These are phyloP conservation scores for Armadillidium nasatum DNA, from an alignment of 1,140 invertebrate genomes.

Conservation along the genomic window DNA sequence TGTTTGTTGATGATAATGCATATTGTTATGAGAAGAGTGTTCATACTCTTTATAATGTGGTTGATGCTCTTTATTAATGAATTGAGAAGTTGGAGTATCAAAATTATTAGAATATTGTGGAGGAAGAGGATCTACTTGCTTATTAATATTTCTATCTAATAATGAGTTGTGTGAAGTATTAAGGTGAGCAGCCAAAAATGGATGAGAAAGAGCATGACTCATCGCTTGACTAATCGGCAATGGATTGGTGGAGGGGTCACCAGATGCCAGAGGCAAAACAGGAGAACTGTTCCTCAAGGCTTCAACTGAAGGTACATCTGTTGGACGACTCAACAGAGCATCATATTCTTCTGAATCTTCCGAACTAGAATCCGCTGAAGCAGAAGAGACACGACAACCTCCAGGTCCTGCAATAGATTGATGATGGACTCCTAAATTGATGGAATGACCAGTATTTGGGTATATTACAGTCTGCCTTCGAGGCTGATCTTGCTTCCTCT, in stretches of 20 bases:
- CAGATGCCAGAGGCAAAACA: slow-evolving; percentile 16
- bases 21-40: neutral
- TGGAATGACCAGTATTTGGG: slow-evolving; percentile 23
- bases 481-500: slow-evolving; percentile 43
- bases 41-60: slow-evolving; percentile 15
- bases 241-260: slow-evolving; percentile 9
- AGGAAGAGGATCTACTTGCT: neutral
- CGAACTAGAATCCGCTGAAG: slow-evolving; percentile 33
- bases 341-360: slow-evolving; percentile 40
- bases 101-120: neutral
- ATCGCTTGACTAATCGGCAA: slow-evolving; percentile 43
- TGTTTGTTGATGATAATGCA: slow-evolving; percentile 6
- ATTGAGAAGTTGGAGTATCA: neutral
- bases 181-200: slow-evolving; percentile 41
- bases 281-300: slow-evolving; percentile 20
- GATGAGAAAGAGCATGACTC: slow-evolving; percentile 44
- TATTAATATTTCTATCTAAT: neutral
- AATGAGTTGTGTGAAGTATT: slow-evolving; percentile 31
- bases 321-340: slow-evolving; percentile 22
- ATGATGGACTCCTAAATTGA: no score
- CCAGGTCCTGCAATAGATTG: neutral
- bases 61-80: neutral
- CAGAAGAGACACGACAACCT: neutral
- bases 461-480: slow-evolving; percentile 43
- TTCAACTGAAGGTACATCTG: slow-evolving; percentile 28